A percentile compares a stretch with the other conserved stretches of the same genome.
These are phyloP conservation scores for Rhorus exstirpatorius DNA, from an alignment of 2,888 invertebrate genomes.

Conservation along the genomic window DNA sequence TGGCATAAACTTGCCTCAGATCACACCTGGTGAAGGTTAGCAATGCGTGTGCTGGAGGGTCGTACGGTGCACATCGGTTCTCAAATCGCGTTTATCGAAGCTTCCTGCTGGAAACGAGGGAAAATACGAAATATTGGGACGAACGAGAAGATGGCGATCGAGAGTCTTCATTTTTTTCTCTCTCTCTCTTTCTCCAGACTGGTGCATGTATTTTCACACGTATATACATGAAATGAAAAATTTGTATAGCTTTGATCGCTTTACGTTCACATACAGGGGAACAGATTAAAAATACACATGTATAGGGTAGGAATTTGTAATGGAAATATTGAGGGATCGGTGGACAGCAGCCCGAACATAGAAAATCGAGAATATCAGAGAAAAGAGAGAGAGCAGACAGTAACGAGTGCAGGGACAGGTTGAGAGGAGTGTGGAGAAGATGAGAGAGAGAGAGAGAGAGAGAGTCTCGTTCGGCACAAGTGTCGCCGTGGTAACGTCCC, in stretches of 20 bases:
- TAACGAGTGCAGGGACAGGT: slow-evolving; percentile 39
- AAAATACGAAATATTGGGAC: slow-evolving; percentile 32
- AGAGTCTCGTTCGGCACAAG: slow-evolving; percentile 72
- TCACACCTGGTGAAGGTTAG: slow-evolving; percentile 41
- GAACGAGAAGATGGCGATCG: slow-evolving; percentile 3
- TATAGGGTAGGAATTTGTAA: slow-evolving; percentile 40
- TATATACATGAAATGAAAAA: slow-evolving; percentile 17
- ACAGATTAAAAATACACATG: not conserved
- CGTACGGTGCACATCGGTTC: slow-evolving; percentile 5
- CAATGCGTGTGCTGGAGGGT: slow-evolving; percentile 7
- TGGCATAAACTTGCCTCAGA: slow-evolving; percentile 33
- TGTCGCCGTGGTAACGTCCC: slow-evolving; percentile 77
- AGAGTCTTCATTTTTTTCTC: not conserved
- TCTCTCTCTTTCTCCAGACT: not conserved
- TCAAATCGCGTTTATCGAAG: slow-evolving; percentile 46
- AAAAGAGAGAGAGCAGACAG: slow-evolving; percentile 32
- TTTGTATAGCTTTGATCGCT: slow-evolving; percentile 21
- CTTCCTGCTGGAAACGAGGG: slow-evolving; percentile 18
- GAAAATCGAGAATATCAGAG: slow-evolving; percentile 45
- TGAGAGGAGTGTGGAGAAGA: slow-evolving; percentile 44
- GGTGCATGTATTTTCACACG: not conserved
- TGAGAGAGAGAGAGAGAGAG: slow-evolving; percentile 29
- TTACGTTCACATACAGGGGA: not conserved
- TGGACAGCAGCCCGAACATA: slow-evolving; percentile 33
- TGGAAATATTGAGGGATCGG: slow-evolving; percentile 53